Evolutionary conservation across 2,797 vertebrate species (phyloP).

Genomic region (Pangasius mekongensis): DNA sequence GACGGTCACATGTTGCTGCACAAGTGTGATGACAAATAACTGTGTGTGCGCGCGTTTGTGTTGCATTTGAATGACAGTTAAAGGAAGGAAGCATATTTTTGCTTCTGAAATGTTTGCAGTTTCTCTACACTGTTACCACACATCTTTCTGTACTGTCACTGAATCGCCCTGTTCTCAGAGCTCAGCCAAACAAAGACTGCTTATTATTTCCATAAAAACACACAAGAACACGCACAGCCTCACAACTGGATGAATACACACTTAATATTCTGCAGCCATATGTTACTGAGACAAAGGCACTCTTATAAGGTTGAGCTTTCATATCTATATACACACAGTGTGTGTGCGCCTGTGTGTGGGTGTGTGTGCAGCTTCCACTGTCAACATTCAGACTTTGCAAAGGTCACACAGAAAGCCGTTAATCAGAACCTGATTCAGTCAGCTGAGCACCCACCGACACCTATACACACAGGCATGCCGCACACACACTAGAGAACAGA

Average conservation of each 20-base stretch:
- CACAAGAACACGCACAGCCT: neutral
- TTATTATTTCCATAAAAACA: constrained; percentile 11
- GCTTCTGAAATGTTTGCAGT: constrained; percentile 18
- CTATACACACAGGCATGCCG: constrained; percentile 30
- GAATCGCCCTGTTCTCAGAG: neutral
- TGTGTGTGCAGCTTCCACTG: neutral
- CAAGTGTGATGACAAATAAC: constrained; percentile 12
- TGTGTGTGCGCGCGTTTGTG: neutral
- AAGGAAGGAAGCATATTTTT: constrained; percentile 33
- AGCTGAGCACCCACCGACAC: constrained; percentile 25
- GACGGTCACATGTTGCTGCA: constrained; percentile 1
- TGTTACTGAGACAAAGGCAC: constrained; percentile 22
- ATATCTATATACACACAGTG: constrained; percentile 6
- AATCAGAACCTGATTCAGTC: constrained; percentile 37
- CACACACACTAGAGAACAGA: neutral
- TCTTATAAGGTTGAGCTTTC: constrained; percentile 14
- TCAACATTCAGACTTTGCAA: constrained; percentile 32
- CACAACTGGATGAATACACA: constrained; percentile 3
- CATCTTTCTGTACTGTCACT: neutral
- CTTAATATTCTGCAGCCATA: constrained; percentile 47
- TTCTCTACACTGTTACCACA: constrained; percentile 24
- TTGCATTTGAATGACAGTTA: constrained; percentile 37
- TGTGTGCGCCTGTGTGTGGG: too few species aligned
- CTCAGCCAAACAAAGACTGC: constrained; percentile 15
- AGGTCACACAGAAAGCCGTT: constrained; percentile 34